Percentiles rank a stretch among this genome's conserved stretches.
These are phyloP conservation scores for Microplitis mediator DNA, from an alignment of 1,140 invertebrate genomes.

Conservation along the genomic window DNA sequence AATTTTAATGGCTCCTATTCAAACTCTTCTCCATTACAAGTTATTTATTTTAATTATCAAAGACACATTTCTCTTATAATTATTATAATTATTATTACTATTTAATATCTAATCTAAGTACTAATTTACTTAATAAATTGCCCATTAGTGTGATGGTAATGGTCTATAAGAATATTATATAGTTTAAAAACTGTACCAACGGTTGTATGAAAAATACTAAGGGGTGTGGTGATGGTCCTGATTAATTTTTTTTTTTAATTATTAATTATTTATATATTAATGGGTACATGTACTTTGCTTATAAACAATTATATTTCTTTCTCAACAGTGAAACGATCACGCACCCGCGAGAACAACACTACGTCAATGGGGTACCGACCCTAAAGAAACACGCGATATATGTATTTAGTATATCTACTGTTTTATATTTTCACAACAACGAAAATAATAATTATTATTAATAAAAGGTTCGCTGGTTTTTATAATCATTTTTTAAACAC, in stretches of 20 bases:
- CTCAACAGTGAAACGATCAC: slow-evolving; percentile 65
- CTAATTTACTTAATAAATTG: too few relatives aligned
- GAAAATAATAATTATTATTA: slow-evolving; percentile 3
- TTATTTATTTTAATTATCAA: not conserved
- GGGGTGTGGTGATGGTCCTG: slow-evolving; percentile 39
- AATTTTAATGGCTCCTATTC: slow-evolving; percentile 21
- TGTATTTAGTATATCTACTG: slow-evolving; percentile 2
- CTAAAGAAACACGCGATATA: slow-evolving; percentile 45
- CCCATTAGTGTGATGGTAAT: too few relatives aligned
- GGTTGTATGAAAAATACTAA: slow-evolving; percentile 12
- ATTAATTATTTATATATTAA: not conserved
- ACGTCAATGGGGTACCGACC: slow-evolving; percentile 60
- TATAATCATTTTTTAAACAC: not conserved
- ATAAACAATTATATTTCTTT: slow-evolving; percentile 47
- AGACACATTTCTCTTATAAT: not conserved
- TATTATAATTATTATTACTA: not conserved
- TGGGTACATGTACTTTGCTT: slow-evolving; percentile 38
- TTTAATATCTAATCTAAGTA: too few relatives aligned
- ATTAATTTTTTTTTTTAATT: not conserved
- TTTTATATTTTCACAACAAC: slow-evolving; percentile 6
- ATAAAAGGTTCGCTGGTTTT: slow-evolving; percentile 51
- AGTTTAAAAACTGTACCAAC: not conserved
- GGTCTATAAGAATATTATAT: too few relatives aligned
- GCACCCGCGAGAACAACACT: slow-evolving; percentile 65
- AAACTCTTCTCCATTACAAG: not conserved